Evolutionary conservation across 2,113 vertebrate species (phyloP).

Genomic region (Forbesichthys papilliferus): DNA sequence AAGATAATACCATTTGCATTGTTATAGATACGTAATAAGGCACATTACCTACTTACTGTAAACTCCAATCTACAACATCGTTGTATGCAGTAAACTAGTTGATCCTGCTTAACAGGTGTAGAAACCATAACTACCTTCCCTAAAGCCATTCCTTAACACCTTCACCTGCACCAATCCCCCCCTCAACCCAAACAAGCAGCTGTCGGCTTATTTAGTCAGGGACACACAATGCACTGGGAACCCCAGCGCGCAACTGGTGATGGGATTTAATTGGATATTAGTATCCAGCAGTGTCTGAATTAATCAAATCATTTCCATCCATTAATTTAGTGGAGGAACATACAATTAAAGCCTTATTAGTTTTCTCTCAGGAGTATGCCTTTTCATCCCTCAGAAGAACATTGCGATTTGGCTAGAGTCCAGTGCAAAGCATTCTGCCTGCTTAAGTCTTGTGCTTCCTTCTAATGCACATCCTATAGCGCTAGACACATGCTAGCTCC

Average conservation of each 20-base stretch:
- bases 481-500: constrained; percentile 31
- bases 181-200: constrained; percentile 53
- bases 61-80: constrained; percentile 26
- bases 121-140: constrained; percentile 5
- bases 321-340: constrained; percentile 84
- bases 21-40: constrained; percentile 6
- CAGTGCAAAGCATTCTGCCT: constrained; percentile 66
- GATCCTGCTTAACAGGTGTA: constrained; percentile 5
- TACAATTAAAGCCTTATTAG: constrained; percentile 82
- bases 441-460: constrained; percentile 31
- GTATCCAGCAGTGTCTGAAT: constrained; percentile 79
- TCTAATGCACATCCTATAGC: constrained; percentile 23
- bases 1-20: constrained; percentile 10
- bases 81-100: constrained; percentile 1
- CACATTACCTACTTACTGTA: constrained; percentile 22
- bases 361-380: constrained; percentile 75
- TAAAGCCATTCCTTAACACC: constrained; percentile 43
- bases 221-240: constrained; percentile 67
- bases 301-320: constrained; percentile 81
- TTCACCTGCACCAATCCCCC: constrained; percentile 36
- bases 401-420: constrained; percentile 77
- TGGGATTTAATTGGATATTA: constrained; percentile 80
- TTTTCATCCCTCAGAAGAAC: constrained; percentile 80
- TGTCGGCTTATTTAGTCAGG: constrained; percentile 43
- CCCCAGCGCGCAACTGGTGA: constrained; percentile 64